Evolutionary conservation across 2,113 vertebrate genomes (phyloP), one percentile per base, ranked within the genome.

Genomic region (Sus scrofa): DNA sequence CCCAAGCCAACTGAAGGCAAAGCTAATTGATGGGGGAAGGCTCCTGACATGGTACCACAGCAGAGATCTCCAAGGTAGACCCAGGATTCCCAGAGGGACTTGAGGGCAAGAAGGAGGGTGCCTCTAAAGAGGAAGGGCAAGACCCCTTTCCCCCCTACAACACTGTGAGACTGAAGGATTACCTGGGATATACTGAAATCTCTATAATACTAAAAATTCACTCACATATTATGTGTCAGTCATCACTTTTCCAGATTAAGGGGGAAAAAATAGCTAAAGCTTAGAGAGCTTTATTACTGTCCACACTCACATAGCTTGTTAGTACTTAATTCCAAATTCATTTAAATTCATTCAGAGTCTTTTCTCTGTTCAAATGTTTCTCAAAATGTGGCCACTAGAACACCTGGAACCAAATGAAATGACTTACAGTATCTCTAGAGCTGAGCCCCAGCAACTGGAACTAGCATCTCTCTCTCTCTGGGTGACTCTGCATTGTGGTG

Each of bases 281-380:
- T 81, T 32, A 54, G 3, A 18, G 0, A 11, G 19, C 5, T 62
- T 34, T 34, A 27, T 58, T 14, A 7, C 34, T 79, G 19, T 26
- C 9, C 1, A 70, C 32, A 9, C 16, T 7, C 12, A 24, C 56
- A 67, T 1, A 73, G 52, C 14, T 58, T 70, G 50, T 56, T 9
- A 30, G 20, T 15, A 50, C 12, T 56, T 78, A 22, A 77, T 6
- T 62, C 4, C 19, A 91, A 88, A 74, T 39, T 79, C 58, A 74
- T 39, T 79, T 52, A 52, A 88, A 32, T 44, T 56, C n/a, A 87
- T 22, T 16, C 20, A 14, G 44, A 37, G 58, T 91, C 10, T 97
- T 71, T 63, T 19, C 32, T 73, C 54, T 30, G 3, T 62, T 32
- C 11, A 44, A 63, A 2, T 63, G 50, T 54, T 94, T 50, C 39